Base-by-base conservation (phyloP, 2,888 invertebrate genomes). In the Parapristionchus giblindavisi region DNA sequence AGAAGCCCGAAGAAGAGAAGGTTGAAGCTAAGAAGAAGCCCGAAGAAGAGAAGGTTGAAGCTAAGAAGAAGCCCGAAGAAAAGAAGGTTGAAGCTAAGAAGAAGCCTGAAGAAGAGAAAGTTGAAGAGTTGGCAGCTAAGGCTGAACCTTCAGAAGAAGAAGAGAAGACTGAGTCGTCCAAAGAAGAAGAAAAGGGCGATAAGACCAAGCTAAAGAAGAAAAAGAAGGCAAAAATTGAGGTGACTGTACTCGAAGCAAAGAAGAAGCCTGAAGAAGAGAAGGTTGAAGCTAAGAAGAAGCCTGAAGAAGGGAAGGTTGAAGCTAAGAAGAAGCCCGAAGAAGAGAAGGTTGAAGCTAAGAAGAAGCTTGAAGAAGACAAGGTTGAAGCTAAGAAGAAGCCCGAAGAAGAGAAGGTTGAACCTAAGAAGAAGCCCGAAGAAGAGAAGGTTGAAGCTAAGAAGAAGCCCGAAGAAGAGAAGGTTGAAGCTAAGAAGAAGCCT, bases 251-350 rank as follows among this genome's bases (percentile, higher is more conserved):
- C n/a, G 32, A 60, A 24, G 34, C 71, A 27, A 63, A 40, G 27
- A 71, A 73, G 43, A 51, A 66, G 24, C 60, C 61, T 11, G 77
- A 71, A 14, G 79, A 76, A 1, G 75, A 66, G 1, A 68, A 73
- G 60, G 52, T 73, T 40, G 75, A 21, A n/a, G 27, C 3, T 3
- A 56, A 77, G 66, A 17, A 51, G 66, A 72, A 66, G 76, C 56
- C 5, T 48, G 74, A 75, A n/a, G 77, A 73, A 3, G 70, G 70
- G 63, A 43, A 72, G 63, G 38, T 40, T 17, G 65, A 34, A 56
- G 40, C 48, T 65, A 63, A 34, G 58, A 56, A 61, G 63, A 70
- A 77, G 60, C 43, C 32, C 11, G 54, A 65, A 8, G 29, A 34
- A 6, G 60, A 56, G n/a, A n/a, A n/a, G n/a, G n/a, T n/a, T 21